phyloP scores from a whole-genome alignment of 2,113 vertebrate species.

The Irena cyanogastra region DNA sequence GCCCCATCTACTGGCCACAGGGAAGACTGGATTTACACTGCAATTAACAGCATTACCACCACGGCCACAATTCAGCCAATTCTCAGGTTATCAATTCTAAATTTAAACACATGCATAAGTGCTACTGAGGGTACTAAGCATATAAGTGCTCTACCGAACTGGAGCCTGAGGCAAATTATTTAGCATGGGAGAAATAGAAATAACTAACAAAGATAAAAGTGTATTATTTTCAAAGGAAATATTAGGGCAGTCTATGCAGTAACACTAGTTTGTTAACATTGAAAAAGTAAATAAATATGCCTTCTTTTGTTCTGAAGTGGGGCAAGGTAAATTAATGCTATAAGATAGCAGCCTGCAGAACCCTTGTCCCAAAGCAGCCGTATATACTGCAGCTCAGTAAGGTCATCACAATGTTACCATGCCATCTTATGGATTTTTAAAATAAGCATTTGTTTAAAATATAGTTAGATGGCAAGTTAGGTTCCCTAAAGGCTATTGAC shows the following conservation, averaged over 20 bases:
- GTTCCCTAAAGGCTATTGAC: neutral
- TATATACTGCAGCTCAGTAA: neutral
- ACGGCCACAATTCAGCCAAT: neutral
- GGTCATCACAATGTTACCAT: neutral
- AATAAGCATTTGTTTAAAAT: neutral
- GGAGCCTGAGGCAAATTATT: neutral
- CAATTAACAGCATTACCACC: neutral
- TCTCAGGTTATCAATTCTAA: neutral
- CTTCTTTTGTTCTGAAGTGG: neutral
- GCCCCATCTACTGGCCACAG: conserved; percentile 63
- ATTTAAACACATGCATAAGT: neutral
- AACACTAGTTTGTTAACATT: neutral
- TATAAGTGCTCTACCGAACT: neutral
- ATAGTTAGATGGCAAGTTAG: neutral
- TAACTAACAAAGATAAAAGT: neutral
- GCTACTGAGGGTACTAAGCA: neutral
- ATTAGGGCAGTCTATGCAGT: neutral
- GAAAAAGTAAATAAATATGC: neutral
- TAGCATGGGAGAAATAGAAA: neutral
- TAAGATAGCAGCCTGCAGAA: neutral
- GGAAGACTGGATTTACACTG: neutral
- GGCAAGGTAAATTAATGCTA: neutral
- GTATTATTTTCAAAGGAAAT: neutral
- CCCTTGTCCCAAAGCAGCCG: neutral
- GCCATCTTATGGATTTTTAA: neutral